Evolutionary conservation across 1,140 invertebrate species (phyloP).

Genomic region (Sinella curviseta): DNA sequence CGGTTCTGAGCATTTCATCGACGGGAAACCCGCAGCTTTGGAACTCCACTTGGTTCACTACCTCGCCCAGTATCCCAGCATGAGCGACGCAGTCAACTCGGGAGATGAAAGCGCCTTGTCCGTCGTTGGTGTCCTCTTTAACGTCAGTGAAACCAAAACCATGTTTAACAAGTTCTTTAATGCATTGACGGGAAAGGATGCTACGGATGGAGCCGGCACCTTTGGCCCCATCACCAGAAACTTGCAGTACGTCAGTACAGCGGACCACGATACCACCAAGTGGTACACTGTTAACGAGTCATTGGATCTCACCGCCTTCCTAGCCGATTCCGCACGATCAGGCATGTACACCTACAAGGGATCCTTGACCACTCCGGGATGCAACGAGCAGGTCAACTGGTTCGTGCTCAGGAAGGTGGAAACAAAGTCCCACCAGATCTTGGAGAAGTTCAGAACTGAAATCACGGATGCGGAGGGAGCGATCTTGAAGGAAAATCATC

Average conservation of each 20-base stretch:
- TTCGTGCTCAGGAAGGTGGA: background rate
- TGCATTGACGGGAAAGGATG: background rate
- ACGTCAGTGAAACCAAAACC: too few species aligned
- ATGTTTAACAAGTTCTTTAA: too few species aligned
- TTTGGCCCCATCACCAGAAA: background rate
- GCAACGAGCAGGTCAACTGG: constrained; percentile 29
- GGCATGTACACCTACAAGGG: background rate
- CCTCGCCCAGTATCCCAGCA: background rate
- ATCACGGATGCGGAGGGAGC: background rate
- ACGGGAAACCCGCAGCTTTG: background rate
- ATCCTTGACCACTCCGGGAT: constrained; percentile 13
- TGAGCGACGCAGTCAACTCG: background rate
- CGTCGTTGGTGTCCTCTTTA: background rate
- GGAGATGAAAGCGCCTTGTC: background rate
- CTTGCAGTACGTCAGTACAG: background rate
- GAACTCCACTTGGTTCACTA: constrained; percentile 23
- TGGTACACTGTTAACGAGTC: background rate
- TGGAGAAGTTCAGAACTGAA: background rate
- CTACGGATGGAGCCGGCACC: background rate
- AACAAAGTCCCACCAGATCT: background rate
- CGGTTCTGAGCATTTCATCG: background rate
- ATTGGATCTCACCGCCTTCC: background rate
- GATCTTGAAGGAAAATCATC: background rate
- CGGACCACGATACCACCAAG: background rate
- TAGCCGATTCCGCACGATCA: background rate